Evolutionary conservation across 2,888 invertebrate species (phyloP).

Genomic region (Drosophila greeni): DNA sequence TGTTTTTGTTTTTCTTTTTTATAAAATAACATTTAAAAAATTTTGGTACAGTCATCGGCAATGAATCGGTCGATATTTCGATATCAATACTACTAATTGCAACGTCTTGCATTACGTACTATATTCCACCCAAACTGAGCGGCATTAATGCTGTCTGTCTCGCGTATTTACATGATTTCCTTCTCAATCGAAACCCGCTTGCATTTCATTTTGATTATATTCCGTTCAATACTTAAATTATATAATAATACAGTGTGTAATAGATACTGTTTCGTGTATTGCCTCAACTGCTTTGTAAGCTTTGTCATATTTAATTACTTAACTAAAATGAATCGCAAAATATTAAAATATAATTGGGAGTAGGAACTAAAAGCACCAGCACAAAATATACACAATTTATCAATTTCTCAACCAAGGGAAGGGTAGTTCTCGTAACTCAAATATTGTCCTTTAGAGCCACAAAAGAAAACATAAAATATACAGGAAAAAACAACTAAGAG

Average conservation of each 20-base stretch:
- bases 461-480: conserved; percentile 5
- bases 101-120: conserved; percentile 19
- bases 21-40: conserved; percentile 44
- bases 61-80: conserved; percentile 9
- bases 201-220: conserved; percentile 58
- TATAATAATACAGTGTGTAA: conserved; percentile 29
- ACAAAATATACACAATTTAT: conserved; percentile 48
- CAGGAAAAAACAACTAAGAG: conserved; percentile 24
- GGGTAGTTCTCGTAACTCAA: conserved; percentile 35
- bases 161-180: conserved; percentile 49
- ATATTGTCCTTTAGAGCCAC: conserved; percentile 36
- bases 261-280: conserved; percentile 51
- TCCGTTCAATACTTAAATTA: conserved; percentile 46
- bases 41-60: conserved; percentile 69
- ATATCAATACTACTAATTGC: conserved; percentile 29
- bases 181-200: conserved; percentile 19
- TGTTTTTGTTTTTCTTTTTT: conserved; percentile 4
- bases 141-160: conserved; percentile 57
- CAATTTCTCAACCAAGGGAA: conserved; percentile 25
- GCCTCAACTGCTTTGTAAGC: conserved; percentile 74
- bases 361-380: conserved; percentile 75
- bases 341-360: conserved; percentile 41
- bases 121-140: neutral
- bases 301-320: conserved; percentile 65
- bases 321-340: conserved; percentile 49